Percentiles rank a stretch among this genome's conserved stretches.
Evolutionary conservation across 2,888 invertebrate genomes (phyloP).

Genomic region (Bellardia pandia): DNA sequence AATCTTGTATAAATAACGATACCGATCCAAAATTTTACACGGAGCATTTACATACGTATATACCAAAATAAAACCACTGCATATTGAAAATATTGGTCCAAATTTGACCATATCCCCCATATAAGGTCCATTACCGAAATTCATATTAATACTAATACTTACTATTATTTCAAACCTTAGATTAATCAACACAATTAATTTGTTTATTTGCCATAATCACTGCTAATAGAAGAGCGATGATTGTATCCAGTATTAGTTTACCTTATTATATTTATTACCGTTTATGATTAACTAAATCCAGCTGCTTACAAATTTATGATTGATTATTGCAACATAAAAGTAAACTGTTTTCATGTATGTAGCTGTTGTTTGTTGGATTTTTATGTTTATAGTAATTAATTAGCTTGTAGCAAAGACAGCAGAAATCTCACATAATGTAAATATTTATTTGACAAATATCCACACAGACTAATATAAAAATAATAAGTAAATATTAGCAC

Average conservation of each 20-base stretch:
- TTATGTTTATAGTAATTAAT: background rate
- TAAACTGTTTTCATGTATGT: background rate
- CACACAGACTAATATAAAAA: background rate
- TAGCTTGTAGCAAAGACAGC: background rate
- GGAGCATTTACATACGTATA: no score
- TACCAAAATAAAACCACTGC: no score
- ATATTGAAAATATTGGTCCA: no score
- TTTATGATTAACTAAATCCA: background rate
- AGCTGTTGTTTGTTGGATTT: background rate
- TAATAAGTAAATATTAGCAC: background rate
- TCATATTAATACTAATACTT: no score
- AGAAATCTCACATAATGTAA: background rate
- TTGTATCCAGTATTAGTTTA: no score
- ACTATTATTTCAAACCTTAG: no score
- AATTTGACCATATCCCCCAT: no score
- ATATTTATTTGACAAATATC: slow-evolving; percentile 10
- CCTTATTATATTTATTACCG: background rate
- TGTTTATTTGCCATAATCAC: background rate
- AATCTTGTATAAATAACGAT: no score
- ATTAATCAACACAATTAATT: background rate
- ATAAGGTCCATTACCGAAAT: no score
- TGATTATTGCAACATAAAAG: background rate
- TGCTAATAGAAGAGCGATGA: background rate
- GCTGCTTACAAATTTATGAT: slow-evolving; percentile 5
- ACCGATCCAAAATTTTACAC: no score